Evolutionary conservation across 53 echinoderm and acorn worm genomes (phyloP).

Genomic region (Arbacia lixula): DNA sequence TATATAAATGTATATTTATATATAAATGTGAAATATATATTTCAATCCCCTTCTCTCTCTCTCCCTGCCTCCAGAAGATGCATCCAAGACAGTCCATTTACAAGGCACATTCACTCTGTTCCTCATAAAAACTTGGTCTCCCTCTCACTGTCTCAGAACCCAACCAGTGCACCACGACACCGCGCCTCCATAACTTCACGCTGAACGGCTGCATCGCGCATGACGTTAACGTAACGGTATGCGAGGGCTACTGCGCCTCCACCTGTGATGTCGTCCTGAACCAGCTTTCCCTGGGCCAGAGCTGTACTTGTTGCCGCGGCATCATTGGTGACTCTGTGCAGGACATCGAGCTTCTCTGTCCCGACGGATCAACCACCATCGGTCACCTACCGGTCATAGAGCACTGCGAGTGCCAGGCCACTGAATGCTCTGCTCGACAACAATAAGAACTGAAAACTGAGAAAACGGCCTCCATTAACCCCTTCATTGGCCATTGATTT

Average conservation of each 20-base stretch:
- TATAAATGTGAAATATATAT: too few relatives aligned
- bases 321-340: background rate
- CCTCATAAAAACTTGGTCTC: background rate
- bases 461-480: too few relatives aligned
- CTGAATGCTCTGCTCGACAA: constrained; percentile 9
- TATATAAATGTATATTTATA: too few relatives aligned
- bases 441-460: too few relatives aligned
- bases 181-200: constrained; percentile 2
- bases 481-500: too few relatives aligned
- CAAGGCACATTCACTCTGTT: background rate
- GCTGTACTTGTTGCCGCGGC: constrained; percentile 57
- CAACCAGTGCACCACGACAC: constrained; percentile 27
- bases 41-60: background rate
- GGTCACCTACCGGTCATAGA: constrained; percentile 57
- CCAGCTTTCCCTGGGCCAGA: constrained; percentile 25
- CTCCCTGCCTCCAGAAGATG: background rate
- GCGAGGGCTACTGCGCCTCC: constrained; percentile 75
- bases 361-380: constrained; percentile 29
- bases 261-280: constrained; percentile 25
- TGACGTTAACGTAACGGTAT: constrained; percentile 64
- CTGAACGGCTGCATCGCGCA: constrained; percentile 66
- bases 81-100: background rate
- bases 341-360: constrained; percentile 52
- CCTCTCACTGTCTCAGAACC: constrained; percentile 35
- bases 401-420: constrained; percentile 31